Evolutionary conservation across 2,888 invertebrate genomes (phyloP), one percentile per base, ranked within the genome.

Genomic region (Drosophila picticornis): DNA sequence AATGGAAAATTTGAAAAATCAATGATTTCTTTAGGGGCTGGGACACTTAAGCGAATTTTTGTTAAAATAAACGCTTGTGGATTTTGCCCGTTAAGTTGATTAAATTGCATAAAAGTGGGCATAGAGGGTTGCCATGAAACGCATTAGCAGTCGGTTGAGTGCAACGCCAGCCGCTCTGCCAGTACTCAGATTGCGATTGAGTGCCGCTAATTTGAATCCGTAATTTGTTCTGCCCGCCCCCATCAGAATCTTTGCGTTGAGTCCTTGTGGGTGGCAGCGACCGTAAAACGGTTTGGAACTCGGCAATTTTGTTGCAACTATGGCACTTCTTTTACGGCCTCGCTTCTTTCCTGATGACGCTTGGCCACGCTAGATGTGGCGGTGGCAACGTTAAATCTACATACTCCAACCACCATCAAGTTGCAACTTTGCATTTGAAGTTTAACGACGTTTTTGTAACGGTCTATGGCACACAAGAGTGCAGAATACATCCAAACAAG

Each of bases 161-260:
- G 82, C 59, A 66, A 27, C 56, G 68, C 25, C 64, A 64, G 72
- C 36, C 40, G 48, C 60, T 27, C 36, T 58, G 62, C 22, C 53
- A 63, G 70, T 77, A 84, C 86, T 86, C 76, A 85, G 86, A 90
- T 86, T 81, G 88, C 89, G 84, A 84, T 88, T 83, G 88, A 90
- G 90, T 85, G 86, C 75, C 79, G 88, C 90, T 88, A 86, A 86
- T 86, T 86, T 86, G 90, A 90, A 85, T 90, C 81, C 75, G 90
- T 90, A 88, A 85, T 88, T 81, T 88, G 58, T 74, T 79, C 59
- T 55, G 63, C 66, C 51, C 56, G 48, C 58, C 56, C 51, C 58
- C 79, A 43, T 31, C 40, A 43, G 27, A 11, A 38, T 63, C 40
- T 53, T 59, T 25, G 43, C 38, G 53, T 46, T 16, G 5, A 16